Evolutionary conservation across 2,797 vertebrate species (phyloP).

Genomic region (Rhinella marina): DNA sequence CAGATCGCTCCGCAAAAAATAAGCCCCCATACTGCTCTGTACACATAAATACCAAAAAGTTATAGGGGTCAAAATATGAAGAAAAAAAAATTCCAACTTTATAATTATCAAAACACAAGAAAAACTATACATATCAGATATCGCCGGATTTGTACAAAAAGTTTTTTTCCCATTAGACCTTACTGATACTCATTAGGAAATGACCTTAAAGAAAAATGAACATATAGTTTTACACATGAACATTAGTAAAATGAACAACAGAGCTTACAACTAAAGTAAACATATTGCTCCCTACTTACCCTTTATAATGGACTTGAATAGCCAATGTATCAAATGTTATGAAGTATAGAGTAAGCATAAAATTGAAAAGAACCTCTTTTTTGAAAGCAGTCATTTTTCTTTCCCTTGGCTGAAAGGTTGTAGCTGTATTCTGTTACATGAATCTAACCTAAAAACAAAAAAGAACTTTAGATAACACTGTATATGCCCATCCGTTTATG

Average conservation of each 20-base stretch:
- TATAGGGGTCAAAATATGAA: too few species aligned
- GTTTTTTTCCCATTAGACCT: too few species aligned
- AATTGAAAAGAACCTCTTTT: constrained; percentile 6
- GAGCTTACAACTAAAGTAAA: not conserved
- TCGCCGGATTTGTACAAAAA: too few species aligned
- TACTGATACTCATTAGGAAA: too few species aligned
- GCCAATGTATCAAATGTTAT: not conserved
- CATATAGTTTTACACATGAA: not conserved
- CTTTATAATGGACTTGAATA: constrained; percentile 46
- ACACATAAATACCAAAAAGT: too few species aligned
- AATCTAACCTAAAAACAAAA: not conserved
- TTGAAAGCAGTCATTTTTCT: not conserved
- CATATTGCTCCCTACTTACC: constrained; percentile 22
- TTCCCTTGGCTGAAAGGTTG: not conserved
- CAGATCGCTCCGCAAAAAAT: too few species aligned
- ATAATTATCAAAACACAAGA: too few species aligned
- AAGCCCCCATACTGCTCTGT: too few species aligned
- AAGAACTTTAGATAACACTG: constrained; percentile 22
- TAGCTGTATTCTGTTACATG: not conserved
- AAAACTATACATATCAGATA: too few species aligned
- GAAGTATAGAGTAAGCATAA: not conserved
- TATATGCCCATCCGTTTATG: constrained; percentile 33
- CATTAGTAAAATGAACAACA: not conserved
- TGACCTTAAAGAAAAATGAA: not conserved
- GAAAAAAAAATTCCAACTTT: too few species aligned